Conservation (phyloP, 2,888 invertebrate genomes). For the Plebejus argus region DNA sequence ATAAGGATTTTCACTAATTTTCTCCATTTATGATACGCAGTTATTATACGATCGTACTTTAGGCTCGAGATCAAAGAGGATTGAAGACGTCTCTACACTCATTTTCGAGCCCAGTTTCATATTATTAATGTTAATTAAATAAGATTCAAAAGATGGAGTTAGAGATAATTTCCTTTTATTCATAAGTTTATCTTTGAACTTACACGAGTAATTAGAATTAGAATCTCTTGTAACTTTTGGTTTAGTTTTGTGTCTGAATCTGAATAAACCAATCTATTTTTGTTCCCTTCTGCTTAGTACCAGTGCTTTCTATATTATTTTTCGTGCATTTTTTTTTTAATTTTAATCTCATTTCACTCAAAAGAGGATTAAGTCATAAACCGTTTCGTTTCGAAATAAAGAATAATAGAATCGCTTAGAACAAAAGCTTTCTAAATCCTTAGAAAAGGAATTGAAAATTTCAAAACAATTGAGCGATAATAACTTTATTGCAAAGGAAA, state of each 20-base stretch:
- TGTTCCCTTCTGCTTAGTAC: not conserved
- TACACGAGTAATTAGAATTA: not conserved
- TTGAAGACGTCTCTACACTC: conserved; percentile 35
- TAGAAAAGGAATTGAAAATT: conserved; percentile 26
- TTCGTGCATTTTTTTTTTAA: not conserved
- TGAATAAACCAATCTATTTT: not conserved
- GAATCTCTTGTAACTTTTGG: not conserved
- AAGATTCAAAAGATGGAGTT: conserved; percentile 31
- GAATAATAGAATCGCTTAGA: conserved; percentile 23
- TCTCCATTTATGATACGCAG: conserved; percentile 50
- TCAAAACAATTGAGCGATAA: conserved; percentile 28
- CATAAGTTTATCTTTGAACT: conserved; percentile 10
- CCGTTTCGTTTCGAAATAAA: conserved; percentile 21
- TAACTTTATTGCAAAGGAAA: conserved; percentile 29
- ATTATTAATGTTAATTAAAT: conserved; percentile 32
- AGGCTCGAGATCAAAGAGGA: conserved; percentile 37
- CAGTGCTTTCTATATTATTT: not conserved
- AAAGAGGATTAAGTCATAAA: not conserved
- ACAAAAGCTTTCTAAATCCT: conserved; percentile 29
- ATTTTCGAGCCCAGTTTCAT: conserved; percentile 34
- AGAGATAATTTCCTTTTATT: conserved; percentile 24
- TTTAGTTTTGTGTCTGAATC: not conserved
- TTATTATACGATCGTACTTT: conserved; percentile 56
- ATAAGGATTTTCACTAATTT: conserved; percentile 66
- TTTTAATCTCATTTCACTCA: not conserved